These are phyloP conservation scores for Adelosebastes latens DNA, from an alignment of 2,797 vertebrate species.

Conservation along the genomic window DNA sequence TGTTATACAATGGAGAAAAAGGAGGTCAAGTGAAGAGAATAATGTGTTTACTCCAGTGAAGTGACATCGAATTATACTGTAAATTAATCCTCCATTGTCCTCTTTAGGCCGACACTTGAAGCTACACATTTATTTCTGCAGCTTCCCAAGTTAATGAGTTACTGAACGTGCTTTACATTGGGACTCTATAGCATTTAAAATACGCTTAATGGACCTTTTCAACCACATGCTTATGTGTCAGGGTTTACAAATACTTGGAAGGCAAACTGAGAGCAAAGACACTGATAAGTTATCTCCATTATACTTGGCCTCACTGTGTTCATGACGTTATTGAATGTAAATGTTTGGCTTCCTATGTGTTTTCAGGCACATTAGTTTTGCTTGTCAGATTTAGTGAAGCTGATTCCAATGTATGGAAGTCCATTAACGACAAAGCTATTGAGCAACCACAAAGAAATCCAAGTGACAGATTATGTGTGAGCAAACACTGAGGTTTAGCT, in stretches of 20 bases:
- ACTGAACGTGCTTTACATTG: conserved; percentile 45
- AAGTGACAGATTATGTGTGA: neutral
- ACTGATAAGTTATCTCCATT: neutral
- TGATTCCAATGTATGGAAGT: conserved; percentile 1
- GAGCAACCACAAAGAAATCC: neutral
- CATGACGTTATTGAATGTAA: conserved; percentile 36
- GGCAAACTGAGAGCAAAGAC: conserved; percentile 6
- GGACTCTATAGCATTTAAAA: conserved; percentile 4
- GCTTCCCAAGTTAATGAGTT: conserved; percentile 23
- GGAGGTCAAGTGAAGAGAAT: conserved; percentile 15
- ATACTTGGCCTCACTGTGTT: neutral
- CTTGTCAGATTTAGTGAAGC: neutral
- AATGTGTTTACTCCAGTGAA: conserved; percentile 11
- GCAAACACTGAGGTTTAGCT: neutral
- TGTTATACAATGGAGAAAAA: conserved; percentile 17
- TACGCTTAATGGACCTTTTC: conserved; percentile 25
- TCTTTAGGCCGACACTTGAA: neutral
- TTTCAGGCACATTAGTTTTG: conserved; percentile 2
- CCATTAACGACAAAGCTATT: neutral
- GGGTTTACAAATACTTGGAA: conserved; percentile 1
- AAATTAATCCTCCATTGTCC: conserved; percentile 5
- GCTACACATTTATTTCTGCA: conserved; percentile 26
- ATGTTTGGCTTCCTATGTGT: neutral
- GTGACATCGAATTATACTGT: conserved; percentile 13
- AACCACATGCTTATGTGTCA: conserved; percentile 25